Evolutionary conservation across 1,140 invertebrate genomes (phyloP), one percentile per base, ranked within the genome.

Genomic region (Heliconius hewitsoni): DNA sequence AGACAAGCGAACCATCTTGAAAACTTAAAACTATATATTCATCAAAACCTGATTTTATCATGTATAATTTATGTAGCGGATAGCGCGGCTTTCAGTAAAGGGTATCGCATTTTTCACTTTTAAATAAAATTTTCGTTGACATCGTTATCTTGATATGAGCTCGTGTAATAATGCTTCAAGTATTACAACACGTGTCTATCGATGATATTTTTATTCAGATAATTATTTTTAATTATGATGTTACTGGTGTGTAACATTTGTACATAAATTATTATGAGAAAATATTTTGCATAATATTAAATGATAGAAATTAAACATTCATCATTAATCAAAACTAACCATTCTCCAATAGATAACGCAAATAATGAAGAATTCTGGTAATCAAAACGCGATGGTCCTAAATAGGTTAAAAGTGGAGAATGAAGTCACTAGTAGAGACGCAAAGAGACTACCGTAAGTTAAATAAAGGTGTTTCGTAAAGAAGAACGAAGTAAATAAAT

Each of bases 81-180:
- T n/a, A 52, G 30, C 37, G 72, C 72, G 37, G 55, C 46, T 78
- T 78, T 60, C 70, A 74, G 77, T 72, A 74, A 74, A 78, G 42
- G 77, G 57, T 70, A 78, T 77, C 74, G 74, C 82, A 83, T 83
- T 81, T 83, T 79, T 83, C 82, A 83, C 71, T 81, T 70, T 71
- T 76, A 77, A 77, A 71, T 77, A 77, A 77, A 76, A 72, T 30
- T 73, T 73, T 73, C 76, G 76, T 78, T 78, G 71, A 73, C 52
- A 70, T 55, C 46, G 23, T 78, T 78, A 78, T 78, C 77, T 78
- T 70, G 77, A 52, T 74, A 57, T 37, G 73, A 74, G 50, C 6
- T 74, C 71, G 71, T 72, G 71, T 72, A 72, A 37, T 72, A 39
- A 57, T 50, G 60, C 60, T 66, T 66, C 60, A 66, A 66, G 27